phyloP scores from a whole-genome alignment of 2,797 vertebrate genomes.

The Knipowitschia caucasica region DNA sequence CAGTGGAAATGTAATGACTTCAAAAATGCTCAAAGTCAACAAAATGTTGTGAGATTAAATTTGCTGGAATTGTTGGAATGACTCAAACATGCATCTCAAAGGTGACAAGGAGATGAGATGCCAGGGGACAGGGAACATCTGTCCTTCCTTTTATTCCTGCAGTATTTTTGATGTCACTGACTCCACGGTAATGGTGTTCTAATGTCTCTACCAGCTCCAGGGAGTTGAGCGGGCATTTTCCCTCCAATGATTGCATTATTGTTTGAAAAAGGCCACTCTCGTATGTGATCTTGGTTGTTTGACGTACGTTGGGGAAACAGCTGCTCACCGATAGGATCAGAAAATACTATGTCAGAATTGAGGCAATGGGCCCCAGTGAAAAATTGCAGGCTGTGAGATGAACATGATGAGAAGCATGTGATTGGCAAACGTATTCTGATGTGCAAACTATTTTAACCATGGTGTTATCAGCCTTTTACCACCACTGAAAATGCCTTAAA shows the following conservation, averaged over 20 bases:
- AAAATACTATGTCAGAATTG: conserved; percentile 6
- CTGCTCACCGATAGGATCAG: conserved; percentile 14
- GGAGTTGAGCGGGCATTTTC: background rate
- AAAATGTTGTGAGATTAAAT: too few relatives aligned
- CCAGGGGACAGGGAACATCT: too few relatives aligned
- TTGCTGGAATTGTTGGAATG: too few relatives aligned
- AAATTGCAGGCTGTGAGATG: conserved; percentile 11
- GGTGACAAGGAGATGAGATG: too few relatives aligned
- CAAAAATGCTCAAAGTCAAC: too few relatives aligned
- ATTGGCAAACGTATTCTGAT: conserved; percentile 23
- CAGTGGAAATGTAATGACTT: too few relatives aligned
- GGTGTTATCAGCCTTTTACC: conserved; percentile 8
- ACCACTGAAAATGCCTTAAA: conserved; percentile 12
- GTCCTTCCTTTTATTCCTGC: background rate
- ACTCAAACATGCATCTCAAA: too few relatives aligned
- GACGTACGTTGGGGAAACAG: conserved; percentile 2
- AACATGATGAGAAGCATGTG: conserved; percentile 7
- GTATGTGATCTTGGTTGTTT: conserved; percentile 8
- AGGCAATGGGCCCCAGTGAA: conserved; percentile 6
- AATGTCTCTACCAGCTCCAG: background rate
- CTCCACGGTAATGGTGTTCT: background rate
- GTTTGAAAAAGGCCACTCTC: background rate
- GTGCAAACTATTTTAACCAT: conserved; percentile 11
- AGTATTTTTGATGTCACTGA: conserved; percentile 3
- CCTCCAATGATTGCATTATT: background rate